Evolutionary conservation across 2,113 vertebrate genomes (phyloP), one percentile per base, ranked within the genome.

Genomic region (Syngnathus scovelli): DNA sequence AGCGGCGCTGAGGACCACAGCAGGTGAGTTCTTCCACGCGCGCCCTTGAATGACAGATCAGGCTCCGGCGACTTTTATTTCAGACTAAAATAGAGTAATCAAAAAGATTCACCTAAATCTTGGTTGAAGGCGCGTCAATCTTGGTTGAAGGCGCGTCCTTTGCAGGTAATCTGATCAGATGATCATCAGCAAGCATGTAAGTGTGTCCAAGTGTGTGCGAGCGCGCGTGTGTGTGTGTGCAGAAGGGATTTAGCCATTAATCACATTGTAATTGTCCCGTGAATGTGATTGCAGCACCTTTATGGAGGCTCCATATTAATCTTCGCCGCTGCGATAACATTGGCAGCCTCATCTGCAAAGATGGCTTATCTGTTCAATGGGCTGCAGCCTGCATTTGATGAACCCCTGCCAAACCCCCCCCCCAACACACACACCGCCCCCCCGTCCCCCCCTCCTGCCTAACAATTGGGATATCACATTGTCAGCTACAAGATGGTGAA

Each of bases 11-110:
- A 78, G 41, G 21, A 62, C n/a, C 39, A 44, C 77, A 83, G 85
- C 81, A 92, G 91, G 91, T 92, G 86, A 90, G 90, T 87, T 66
- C 10, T 48, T 9, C 36, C 33, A 38, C 46, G 49, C 46, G 23
- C 2, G 27, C 27, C 27, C 27, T 41, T 39, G 9, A 7, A 60
- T n/a, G 18, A 8, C 9, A 39, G 27, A 18, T 61, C 37, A 39
- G 37, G 33, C 7, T 41, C 1, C 11, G 10, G 23, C 6, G 54
- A 56, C 12, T 33, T 33, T 33, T 3, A 33, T 33, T 3, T 33
- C 3, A 33, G 27, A 33, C 27, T 3, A 33, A 33, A 33, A 33
- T 33, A 33, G 27, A 33, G 27, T 33, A 33, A 33, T 33, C 2
- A 33, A 33, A 33, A 33, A 33, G 27, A 33, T 3, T 33, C 3